Evolutionary conservation across 2,888 invertebrate species (phyloP), one percentile per base, ranked within the genome.

Genomic region (Clusia tigrina): DNA sequence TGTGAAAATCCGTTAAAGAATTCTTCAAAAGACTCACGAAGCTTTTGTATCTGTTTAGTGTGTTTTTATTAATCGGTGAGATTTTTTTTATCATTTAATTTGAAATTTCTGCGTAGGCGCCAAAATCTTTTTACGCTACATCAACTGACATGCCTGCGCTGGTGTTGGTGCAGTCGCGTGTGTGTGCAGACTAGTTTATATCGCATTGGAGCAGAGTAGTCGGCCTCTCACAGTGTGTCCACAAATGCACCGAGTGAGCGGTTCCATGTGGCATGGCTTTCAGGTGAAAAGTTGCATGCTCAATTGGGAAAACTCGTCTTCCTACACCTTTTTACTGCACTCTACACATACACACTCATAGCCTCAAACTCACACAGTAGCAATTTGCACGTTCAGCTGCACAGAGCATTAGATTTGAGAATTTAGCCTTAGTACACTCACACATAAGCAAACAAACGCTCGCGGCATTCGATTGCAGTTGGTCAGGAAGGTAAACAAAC

Each of bases 1-100:
- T 20, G n/a, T 74, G 77, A 76, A 74, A 74, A 74, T 74, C 74
- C 69, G 76, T 69, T 66, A 67, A 77, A 77, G 77, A 74, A 74
- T 74, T 77, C 76, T 68, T n/a, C 76, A 78, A 77, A 74, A 74
- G 77, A 72, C 22, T 5, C 48, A 20, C 48, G 18, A 18, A 6
- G 9, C 6, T 42, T 42, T n/a, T 42, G 9, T n/a, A 3, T n/a
- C 18, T 59, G 20, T 37, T 22, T 53, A 25, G 2, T 63, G 26
- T 46, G 18, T 23, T 38, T 54, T 54, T 25, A 42, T 52, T 46
- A 58, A 61, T 2, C 20, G 5, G n/a, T n/a, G n/a, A n/a, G n/a
- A n/a, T n/a, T 15, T 2, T 48, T 48, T 48, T 20, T 5, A 18
- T 20, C 9, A 12, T 22, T 48, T 22, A 20, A 48, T 48, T 48